phyloP scores from a whole-genome alignment of 2,113 vertebrate genomes.

The Centropus bengalensis region DNA sequence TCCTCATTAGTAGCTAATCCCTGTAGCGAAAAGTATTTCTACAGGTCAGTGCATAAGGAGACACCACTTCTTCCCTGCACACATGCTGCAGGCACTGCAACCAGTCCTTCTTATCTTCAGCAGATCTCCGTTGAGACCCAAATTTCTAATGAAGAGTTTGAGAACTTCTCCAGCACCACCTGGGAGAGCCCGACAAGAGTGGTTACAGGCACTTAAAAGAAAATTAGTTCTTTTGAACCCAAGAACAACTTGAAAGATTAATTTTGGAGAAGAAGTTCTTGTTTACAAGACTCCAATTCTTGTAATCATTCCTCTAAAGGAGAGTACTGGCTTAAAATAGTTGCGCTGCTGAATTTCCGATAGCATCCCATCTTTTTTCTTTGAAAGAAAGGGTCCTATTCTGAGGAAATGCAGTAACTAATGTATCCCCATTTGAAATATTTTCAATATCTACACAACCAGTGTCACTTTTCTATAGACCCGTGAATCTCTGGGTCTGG shows the following conservation, averaged over 20 bases:
- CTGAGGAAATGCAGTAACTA: not conserved
- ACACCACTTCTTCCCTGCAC: not conserved
- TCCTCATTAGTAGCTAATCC: not conserved
- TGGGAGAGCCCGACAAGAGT: not conserved
- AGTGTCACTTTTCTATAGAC: not conserved
- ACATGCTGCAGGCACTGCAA: not conserved
- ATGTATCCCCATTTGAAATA: not conserved
- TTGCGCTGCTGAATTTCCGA: not conserved
- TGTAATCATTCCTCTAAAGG: not conserved
- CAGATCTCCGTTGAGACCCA: not conserved
- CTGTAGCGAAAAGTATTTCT: not conserved
- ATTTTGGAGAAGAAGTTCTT: not conserved
- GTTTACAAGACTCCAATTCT: not conserved
- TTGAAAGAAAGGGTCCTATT: not conserved
- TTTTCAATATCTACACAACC: not conserved
- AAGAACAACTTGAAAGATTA: not conserved
- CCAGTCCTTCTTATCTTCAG: not conserved
- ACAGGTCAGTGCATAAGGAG: fast-evolving
- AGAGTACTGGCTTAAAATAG: not conserved
- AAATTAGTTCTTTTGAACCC: not conserved
- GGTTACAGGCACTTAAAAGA: not conserved
- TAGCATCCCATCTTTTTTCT: not conserved
- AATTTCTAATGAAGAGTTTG: not conserved
- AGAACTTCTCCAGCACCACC: not conserved
- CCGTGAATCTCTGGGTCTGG: not conserved